These are phyloP conservation scores for Torymus aiolomorphi DNA, from an alignment of 2,888 invertebrate genomes.

Conservation along the genomic window DNA sequence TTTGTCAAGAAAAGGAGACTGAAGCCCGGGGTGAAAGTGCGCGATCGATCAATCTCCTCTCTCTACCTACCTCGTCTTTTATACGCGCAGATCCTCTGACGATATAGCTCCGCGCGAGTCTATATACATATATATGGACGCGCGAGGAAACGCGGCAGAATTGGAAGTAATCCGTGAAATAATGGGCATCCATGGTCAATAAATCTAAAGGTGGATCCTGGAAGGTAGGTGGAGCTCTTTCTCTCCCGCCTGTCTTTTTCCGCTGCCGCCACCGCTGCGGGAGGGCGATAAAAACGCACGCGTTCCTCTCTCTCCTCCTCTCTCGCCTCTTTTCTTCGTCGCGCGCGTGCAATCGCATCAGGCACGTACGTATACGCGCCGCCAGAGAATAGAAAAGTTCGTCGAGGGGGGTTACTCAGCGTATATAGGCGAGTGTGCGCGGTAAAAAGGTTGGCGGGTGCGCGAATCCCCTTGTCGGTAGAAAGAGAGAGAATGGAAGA, in stretches of 20 bases:
- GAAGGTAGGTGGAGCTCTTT: slow-evolving; percentile 45
- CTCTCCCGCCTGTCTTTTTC: not conserved
- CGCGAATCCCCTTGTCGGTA: slow-evolving; percentile 64
- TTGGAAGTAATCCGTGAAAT: slow-evolving; percentile 59
- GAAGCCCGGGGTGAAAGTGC: slow-evolving; percentile 44
- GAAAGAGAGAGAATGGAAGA: not conserved
- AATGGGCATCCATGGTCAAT: slow-evolving; percentile 54
- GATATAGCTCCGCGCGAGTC: slow-evolving; percentile 52
- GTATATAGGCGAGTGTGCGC: not conserved
- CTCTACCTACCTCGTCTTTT: slow-evolving; percentile 13
- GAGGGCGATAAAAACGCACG: slow-evolving; percentile 30
- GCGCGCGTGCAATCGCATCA: slow-evolving; percentile 8
- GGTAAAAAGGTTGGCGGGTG: slow-evolving; percentile 60
- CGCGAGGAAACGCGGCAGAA: slow-evolving; percentile 55
- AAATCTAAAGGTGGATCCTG: slow-evolving; percentile 54
- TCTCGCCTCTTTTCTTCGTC: not conserved
- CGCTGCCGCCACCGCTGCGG: not conserved
- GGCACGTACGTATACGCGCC: slow-evolving; percentile 5
- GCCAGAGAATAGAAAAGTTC: slow-evolving; percentile 32
- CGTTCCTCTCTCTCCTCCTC: not conserved
- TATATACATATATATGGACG: slow-evolving; percentile 53
- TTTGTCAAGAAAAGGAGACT: slow-evolving; percentile 51
- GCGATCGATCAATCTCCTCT: slow-evolving; percentile 52
- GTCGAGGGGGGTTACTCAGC: not conserved
- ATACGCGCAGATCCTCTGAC: slow-evolving; percentile 8